A percentile compares a stretch with the other conserved stretches of the same genome.
phyloP scores from a whole-genome alignment of 2,797 vertebrate genomes.

The Diglossa cyanea region DNA sequence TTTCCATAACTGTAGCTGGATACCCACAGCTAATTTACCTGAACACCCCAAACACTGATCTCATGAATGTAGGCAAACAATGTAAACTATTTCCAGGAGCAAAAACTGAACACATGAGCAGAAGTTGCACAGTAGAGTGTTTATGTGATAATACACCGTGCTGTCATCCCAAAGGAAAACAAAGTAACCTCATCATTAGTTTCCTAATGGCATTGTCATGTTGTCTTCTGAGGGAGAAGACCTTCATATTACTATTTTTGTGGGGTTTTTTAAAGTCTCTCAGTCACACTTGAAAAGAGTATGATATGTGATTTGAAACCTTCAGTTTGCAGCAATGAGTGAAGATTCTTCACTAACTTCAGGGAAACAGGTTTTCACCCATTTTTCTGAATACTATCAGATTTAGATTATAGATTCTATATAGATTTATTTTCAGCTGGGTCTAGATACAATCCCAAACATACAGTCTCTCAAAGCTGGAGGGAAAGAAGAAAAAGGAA shows the following conservation, averaged over 20 bases:
- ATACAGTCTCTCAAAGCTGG: neutral
- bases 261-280: neutral
- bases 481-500: neutral
- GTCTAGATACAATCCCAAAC: neutral
- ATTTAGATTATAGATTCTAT: neutral
- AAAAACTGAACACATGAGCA: neutral
- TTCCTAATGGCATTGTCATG: neutral
- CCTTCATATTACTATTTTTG: neutral
- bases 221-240: neutral
- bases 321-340: neutral
- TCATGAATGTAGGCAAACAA: accelerated
- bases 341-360: neutral
- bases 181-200: neutral
- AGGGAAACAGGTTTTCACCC: neutral
- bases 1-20: too few species aligned
- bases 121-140: neutral
- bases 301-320: neutral
- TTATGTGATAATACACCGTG: neutral
- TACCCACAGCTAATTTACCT: too few species aligned
- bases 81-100: neutral
- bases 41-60: neutral
- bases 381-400: neutral
- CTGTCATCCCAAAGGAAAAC: neutral
- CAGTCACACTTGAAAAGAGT: neutral
- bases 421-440: neutral